Base-by-base conservation (phyloP, 2,888 invertebrate genomes). In the Dynastes tityus region DNA sequence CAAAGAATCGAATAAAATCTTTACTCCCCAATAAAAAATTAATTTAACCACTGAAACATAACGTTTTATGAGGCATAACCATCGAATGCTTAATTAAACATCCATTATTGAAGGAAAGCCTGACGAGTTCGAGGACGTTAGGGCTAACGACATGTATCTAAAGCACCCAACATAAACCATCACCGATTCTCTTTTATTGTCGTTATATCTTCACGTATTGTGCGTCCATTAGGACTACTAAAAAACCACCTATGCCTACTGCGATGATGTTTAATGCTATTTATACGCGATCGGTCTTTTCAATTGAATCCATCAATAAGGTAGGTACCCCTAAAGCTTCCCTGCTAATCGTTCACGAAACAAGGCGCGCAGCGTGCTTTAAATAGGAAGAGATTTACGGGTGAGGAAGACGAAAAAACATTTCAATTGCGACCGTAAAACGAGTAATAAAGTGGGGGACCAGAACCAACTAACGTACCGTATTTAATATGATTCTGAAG, bases 401-500 rank as follows among this genome's bases (percentile, higher is more conserved):
- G n/a, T 16, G 4, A 68, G 11, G 8, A 2, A 6, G 27, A 70
- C 29, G 55, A 58, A 58, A 58, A 71, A 40, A 5, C 45, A 32
- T 29, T 58, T 58, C 71, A 58, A 71, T 71, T 58, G 55, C 37
- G 9, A 16, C 55, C 55, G 32, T 71, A 71, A 71, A 71, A 53
- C 32, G 51, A 11, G n/a, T 53, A 70, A 70, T 70, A 71, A 71
- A 71, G 37, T 55, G 37, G 55, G 58, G 55, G 58, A 40, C 22
- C 22, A 55, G 55, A 71, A 58, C 27, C 55, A 58, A 71, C 71
- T 37, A 58, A 32, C 55, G 32, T 37, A 40, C 4, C 22, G 71
- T 40, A 71, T 22, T 58, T 71, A 71, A 71, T 71, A 71, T 37
- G 71, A 55, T 37, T 71, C 71, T 58, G 55, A 55, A 58, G 55